phyloP scores from a whole-genome alignment of 37 sponge, comb jelly and placozoan species.

The Ephydatia muelleri region DNA sequence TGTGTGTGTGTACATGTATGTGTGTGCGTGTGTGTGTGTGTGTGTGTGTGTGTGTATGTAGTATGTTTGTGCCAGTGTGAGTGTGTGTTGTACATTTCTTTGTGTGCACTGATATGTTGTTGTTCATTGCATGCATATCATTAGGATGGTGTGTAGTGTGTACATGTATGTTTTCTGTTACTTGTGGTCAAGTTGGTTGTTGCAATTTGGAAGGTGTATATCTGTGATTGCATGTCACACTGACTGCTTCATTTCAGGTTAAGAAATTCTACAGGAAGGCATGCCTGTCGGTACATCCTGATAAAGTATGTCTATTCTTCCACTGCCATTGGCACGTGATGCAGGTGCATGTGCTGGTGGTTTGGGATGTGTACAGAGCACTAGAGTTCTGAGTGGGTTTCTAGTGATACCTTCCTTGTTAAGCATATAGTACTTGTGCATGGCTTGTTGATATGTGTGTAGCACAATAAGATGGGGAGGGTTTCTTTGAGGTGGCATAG shows the following conservation, averaged over 20 bases:
- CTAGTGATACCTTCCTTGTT: no score
- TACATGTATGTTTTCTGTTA: background rate
- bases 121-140: background rate
- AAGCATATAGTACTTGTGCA: background rate
- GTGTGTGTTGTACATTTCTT: background rate
- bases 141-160: no score
- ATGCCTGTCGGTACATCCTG: constrained; percentile 93
- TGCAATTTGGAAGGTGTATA: no score
- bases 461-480: no score
- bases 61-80: background rate
- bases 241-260: constrained; percentile 41
- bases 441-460: no score
- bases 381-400: background rate
- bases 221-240: background rate
- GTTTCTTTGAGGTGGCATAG: no score
- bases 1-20: background rate
- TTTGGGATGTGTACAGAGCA: background rate
- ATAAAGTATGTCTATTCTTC: constrained; percentile 72
- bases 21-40: background rate
- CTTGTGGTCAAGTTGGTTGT: background rate
- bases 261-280: constrained; percentile 89
- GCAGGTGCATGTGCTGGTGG: background rate
- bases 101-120: background rate
- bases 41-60: background rate
- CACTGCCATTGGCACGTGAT: background rate